Evolutionary conservation across 53 echinoderm and acorn worm species (phyloP).

Genomic region (Antedon mediterranea): DNA sequence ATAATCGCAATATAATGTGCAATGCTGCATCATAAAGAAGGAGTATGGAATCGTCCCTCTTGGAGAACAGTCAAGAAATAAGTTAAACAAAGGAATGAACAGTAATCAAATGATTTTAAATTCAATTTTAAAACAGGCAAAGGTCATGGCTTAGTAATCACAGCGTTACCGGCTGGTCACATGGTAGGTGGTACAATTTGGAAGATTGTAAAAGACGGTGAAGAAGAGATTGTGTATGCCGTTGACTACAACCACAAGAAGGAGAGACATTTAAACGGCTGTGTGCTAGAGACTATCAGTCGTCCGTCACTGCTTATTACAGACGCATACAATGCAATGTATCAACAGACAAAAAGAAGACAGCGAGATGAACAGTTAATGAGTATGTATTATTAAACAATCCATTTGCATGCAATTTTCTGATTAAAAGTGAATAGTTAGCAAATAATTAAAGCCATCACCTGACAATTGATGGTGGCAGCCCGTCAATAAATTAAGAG

Average conservation of each 20-base stretch:
- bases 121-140: constrained; percentile 36
- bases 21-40: too few relatives aligned
- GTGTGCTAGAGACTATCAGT: constrained; percentile 69
- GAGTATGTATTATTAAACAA: constrained; percentile 86
- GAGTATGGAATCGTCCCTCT: too few relatives aligned
- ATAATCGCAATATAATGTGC: too few relatives aligned
- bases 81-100: too few relatives aligned
- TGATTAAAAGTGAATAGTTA: too few relatives aligned
- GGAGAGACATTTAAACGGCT: constrained; percentile 91
- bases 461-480: too few relatives aligned
- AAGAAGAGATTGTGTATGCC: constrained; percentile 92
- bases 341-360: constrained; percentile 73
- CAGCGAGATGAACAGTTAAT: constrained; percentile 88
- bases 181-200: constrained; percentile 97
- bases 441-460: too few relatives aligned
- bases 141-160: constrained; percentile 89
- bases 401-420: too few relatives aligned
- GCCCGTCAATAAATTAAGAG: too few relatives aligned
- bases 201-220: constrained; percentile 95
- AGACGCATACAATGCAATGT: constrained; percentile 88
- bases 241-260: constrained; percentile 99
- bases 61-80: too few relatives aligned
- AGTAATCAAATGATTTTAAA: neutral
- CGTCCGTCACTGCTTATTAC: constrained; percentile 93
- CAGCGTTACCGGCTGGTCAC: constrained; percentile 90